phyloP scores from a whole-genome alignment of 2,888 invertebrate species.

The Diadegma fenestrale region DNA sequence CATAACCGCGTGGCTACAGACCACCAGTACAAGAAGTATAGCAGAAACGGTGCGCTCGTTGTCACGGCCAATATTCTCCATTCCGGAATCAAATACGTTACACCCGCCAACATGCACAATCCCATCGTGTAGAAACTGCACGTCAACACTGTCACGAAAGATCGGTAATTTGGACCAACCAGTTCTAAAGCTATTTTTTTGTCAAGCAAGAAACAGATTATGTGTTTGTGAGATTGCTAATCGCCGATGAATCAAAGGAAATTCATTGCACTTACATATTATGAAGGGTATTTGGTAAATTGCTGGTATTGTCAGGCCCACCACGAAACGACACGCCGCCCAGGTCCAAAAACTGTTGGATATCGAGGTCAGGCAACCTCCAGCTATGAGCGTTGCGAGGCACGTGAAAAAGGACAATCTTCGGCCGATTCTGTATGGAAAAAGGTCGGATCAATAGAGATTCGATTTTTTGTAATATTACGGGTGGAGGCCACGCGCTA shows the following conservation, averaged over 20 bases:
- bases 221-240: not conserved
- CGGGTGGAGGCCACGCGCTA: not conserved
- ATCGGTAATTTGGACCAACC: conserved; percentile 95
- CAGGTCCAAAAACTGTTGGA: conserved; percentile 93
- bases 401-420: conserved; percentile 95
- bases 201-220: not conserved
- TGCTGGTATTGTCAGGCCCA: conserved; percentile 96
- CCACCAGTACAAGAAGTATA: conserved; percentile 94
- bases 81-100: conserved; percentile 94
- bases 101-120: conserved; percentile 92
- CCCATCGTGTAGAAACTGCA: conserved; percentile 96
- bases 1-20: conserved; percentile 77
- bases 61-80: conserved; percentile 93
- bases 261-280: conserved; percentile 88
- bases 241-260: not conserved
- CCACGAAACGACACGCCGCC: conserved; percentile 92
- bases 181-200: conserved; percentile 91
- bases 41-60: conserved; percentile 93
- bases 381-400: conserved; percentile 91
- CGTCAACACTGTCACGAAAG: conserved; percentile 96
- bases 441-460: not conserved
- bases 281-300: conserved; percentile 98
- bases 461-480: not conserved
- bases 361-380: conserved; percentile 92
- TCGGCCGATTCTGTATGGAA: conserved; percentile 89